Base-by-base conservation (phyloP, 2,113 vertebrate species). In the Thryonomys swinderianus region DNA sequence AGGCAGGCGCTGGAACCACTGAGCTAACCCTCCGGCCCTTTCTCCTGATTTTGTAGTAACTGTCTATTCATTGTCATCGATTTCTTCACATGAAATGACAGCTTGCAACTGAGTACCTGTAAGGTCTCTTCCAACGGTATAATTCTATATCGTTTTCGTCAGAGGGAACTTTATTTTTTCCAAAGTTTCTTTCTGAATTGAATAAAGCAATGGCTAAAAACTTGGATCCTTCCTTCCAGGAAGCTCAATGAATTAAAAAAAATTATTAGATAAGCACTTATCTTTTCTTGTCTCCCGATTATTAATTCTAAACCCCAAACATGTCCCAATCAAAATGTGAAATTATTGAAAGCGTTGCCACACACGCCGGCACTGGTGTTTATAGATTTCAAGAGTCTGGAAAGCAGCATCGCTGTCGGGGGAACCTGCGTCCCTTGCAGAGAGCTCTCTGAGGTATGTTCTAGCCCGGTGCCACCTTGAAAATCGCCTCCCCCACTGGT, bases 141-240 rank as follows among this genome's bases (percentile, higher is more conserved):
- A 14, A 89, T 93, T 93, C 94, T n/a, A 18, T 61, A 48, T n/a
- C n/a, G 73, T 92, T 86, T 86, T 91, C 25, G 55, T 78, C 14
- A 3, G 30, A 42, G 91, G 64, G 14, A 91, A 80, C 20, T 91
- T 83, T 64, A 18, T 85, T 91, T 62, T 90, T 59, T 64, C 42
- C 57, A 32, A 93, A 67, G 40, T 84, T 76, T 87, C 23, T 80
- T 80, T 96, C 53, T 53, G 40, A 91, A 45, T 71, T 88, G n/a
- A 94, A 79, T 55, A 13, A 67, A 96, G 9, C 82, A 93, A 88
- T 53, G 32, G 95, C 32, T 81, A 61, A 82, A 37, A 85, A 85
- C 53, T 91, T 93, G 90, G 30, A 95, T 78, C 0, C 11, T 90
- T 94, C 13, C 42, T 12, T 91, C 5, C 7, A 53, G n/a, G 17